Base-by-base conservation (phyloP, 2,797 vertebrate species). In the Hirundo rustica region DNA sequence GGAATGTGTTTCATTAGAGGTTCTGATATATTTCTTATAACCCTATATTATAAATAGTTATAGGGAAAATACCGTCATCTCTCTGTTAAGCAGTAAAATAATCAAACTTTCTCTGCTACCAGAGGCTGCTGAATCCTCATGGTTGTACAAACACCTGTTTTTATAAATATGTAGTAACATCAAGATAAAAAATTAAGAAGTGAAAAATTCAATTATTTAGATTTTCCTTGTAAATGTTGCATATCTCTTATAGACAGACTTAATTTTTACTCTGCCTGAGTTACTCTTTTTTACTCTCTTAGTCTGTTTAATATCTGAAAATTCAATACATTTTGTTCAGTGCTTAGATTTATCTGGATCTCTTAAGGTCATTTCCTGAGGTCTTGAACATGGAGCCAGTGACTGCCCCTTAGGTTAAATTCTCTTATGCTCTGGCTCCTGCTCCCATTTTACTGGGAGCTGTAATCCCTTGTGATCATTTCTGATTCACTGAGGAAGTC, bases 1-100 rank as follows among this genome's bases (percentile, higher is more conserved):
- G 84, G 86, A 94, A 86, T 48, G 85, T 95, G 93, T 93, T 68
- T 62, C 87, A 95, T 93, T 94, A 93, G 83, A 96, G 61, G 51
- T 88, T 95, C 75, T 81, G 57, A 87, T 73, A 58, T 66, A 78
- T 68, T 88, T 93, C 93, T 78, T 83, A 60, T 60, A 92, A 40
- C 51, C 10, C 29, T 81, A 13, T 16, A 3, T 95, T 88, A 60
- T 80, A 87, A 57, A 93, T 27, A 11, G 30, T 92, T 96, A 76
- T 45, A 94, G 67, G 40, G 45, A 70, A 92, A 53, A 94, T 88
- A 32, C 65, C 95, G 25, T 96, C 73, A 88, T 93, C 89, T 92
- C 55, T 90, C 38, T 53, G 8, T 85, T 95, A 89, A 87, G 72
- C 55, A 83, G 82, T 51, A 90, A 79, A 92, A 82, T 94, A 88